Conservation (phyloP, 2,113 vertebrate genomes). For the Acrocephalus kingi region DNA sequence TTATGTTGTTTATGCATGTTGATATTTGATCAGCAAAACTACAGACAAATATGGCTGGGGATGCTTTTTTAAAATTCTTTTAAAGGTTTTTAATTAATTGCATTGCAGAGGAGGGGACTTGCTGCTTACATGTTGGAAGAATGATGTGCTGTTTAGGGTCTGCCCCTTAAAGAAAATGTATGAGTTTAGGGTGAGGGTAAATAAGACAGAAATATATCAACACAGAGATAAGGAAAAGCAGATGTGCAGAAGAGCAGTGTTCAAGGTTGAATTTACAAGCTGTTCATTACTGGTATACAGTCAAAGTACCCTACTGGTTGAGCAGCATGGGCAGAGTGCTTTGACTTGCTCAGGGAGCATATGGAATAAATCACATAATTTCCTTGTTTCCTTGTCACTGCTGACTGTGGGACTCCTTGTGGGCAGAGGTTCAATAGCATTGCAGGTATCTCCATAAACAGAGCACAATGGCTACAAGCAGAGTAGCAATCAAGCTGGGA, state of each 20-base stretch:
- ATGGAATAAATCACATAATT: neutral
- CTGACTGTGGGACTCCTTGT: too few relatives aligned
- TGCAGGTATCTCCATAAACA: neutral
- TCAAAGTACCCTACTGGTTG: neutral
- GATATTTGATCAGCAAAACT: neutral
- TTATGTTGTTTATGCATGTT: neutral
- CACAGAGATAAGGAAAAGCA: neutral
- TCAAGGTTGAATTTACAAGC: slow-evolving; percentile 4
- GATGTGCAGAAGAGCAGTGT: neutral
- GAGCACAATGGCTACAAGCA: accelerated
- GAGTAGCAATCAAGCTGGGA: neutral
- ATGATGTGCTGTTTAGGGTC: neutral
- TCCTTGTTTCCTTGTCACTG: neutral
- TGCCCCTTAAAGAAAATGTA: neutral
- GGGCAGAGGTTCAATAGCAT: accelerated
- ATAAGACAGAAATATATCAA: slow-evolving; percentile 2
- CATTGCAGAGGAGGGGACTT: neutral
- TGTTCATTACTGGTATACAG: neutral
- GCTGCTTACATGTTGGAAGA: neutral
- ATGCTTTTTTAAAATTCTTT: neutral
- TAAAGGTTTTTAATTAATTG: neutral
- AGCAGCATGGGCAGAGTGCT: neutral
- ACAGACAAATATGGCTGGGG: neutral
- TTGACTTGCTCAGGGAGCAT: neutral
- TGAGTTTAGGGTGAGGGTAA: neutral